phyloP scores from a whole-genome alignment of 2,888 invertebrate genomes.

The Stramonita haemastoma region DNA sequence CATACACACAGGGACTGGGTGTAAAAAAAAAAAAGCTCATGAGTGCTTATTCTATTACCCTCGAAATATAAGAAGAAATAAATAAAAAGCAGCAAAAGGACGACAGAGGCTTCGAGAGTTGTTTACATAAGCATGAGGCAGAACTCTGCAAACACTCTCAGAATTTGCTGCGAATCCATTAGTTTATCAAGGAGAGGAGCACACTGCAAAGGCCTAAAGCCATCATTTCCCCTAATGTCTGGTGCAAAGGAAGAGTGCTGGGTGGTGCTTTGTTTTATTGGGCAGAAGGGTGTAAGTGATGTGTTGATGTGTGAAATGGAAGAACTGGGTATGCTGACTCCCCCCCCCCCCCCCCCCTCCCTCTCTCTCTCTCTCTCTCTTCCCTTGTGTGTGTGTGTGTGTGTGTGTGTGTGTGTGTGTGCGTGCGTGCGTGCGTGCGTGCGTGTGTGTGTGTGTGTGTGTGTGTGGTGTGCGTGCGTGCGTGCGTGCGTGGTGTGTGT shows the following conservation, averaged over 20 bases:
- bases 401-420: too few species aligned
- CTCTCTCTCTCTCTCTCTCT: neutral
- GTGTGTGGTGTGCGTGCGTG: too few species aligned
- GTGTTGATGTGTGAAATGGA: neutral
- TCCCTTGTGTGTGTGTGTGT: too few species aligned
- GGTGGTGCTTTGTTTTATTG: neutral
- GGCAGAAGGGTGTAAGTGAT: conserved; percentile 4
- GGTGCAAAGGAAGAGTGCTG: neutral
- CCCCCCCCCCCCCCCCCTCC: neutral
- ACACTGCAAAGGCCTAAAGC: neutral
- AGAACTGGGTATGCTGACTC: neutral
- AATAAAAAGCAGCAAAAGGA: neutral
- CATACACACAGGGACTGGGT: too few species aligned
- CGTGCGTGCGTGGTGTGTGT: neutral
- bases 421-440: neutral
- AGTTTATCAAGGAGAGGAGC: conserved; percentile 26
- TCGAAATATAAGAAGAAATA: too few species aligned
- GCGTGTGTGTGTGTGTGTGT: neutral
- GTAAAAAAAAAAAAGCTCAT: too few species aligned
- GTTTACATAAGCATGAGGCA: neutral
- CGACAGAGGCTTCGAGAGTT: neutral
- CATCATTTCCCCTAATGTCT: conserved; percentile 34
- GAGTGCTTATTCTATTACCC: too few species aligned
- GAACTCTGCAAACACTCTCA: conserved; percentile 4
- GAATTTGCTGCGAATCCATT: conserved; percentile 22